Evolutionary conservation across 2,113 vertebrate genomes (phyloP).

Genomic region (Piliocolobus tephrosceles): DNA sequence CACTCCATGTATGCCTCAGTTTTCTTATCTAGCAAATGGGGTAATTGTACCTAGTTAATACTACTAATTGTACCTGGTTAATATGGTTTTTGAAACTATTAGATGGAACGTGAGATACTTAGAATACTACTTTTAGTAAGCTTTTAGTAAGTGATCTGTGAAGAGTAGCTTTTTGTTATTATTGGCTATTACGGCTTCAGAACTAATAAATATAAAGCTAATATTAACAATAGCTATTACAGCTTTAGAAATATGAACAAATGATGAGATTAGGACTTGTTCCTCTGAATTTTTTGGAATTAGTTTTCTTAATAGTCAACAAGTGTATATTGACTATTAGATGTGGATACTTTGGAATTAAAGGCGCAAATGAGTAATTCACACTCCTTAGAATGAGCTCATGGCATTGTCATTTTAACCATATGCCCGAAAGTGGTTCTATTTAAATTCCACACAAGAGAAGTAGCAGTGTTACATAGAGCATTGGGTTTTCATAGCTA

Average conservation of each 20-base stretch:
- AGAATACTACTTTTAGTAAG: background rate
- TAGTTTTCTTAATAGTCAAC: background rate
- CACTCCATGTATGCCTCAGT: background rate
- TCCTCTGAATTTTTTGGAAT: background rate
- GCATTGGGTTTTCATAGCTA: background rate
- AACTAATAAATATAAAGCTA: background rate
- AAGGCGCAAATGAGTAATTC: background rate
- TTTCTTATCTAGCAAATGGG: background rate
- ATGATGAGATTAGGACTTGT: background rate
- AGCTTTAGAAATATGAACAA: background rate
- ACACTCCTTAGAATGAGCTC: background rate
- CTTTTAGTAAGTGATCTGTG: background rate
- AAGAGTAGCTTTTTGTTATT: background rate
- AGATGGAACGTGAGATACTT: background rate
- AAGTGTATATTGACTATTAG: background rate
- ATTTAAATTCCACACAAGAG: background rate
- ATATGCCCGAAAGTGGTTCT: background rate
- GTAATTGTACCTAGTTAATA: background rate
- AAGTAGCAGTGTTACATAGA: background rate
- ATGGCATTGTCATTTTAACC: background rate
- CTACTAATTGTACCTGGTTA: background rate
- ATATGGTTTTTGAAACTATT: background rate
- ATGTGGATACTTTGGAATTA: background rate
- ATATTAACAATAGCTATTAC: background rate
- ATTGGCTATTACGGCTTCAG: background rate